phyloP scores from a whole-genome alignment of 2,888 invertebrate species.

The Catocala sponsa region DNA sequence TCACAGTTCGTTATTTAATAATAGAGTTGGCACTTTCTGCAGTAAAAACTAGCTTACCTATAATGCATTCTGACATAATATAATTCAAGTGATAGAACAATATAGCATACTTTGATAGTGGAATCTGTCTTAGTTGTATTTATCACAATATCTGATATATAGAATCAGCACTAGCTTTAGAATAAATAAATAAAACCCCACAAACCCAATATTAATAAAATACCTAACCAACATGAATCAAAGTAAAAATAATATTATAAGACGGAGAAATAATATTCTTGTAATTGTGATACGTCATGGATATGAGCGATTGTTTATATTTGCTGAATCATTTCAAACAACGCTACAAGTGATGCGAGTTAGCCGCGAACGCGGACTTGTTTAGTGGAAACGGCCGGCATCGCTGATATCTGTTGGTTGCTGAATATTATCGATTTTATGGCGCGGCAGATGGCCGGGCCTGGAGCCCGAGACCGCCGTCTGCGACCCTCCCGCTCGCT shows the following conservation, averaged over 20 bases:
- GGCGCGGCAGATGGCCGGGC: conserved; percentile 84
- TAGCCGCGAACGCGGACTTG: conserved; percentile 12
- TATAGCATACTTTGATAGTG: background rate
- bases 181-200: too few species aligned
- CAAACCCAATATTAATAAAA: background rate
- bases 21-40: conserved; percentile 11
- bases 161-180: too few species aligned
- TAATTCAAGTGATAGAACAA: background rate
- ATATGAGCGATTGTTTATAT: conserved; percentile 12
- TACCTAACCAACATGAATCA: conserved; percentile 6
- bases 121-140: too few species aligned
- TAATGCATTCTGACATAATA: background rate
- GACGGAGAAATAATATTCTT: conserved; percentile 18
- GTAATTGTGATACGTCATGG: conserved; percentile 19
- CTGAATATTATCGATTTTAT: conserved; percentile 86
- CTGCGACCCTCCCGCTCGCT: conserved; percentile 74
- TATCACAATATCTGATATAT: too few species aligned
- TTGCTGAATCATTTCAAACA: conserved; percentile 28
- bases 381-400: conserved; percentile 27
- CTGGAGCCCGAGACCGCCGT: conserved; percentile 67
- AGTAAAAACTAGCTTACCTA: background rate
- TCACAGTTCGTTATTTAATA: conserved; percentile 10
- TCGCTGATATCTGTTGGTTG: conserved; percentile 65
- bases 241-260: conserved; percentile 4
- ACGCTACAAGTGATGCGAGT: conserved; percentile 6